Evolutionary conservation across 2,888 invertebrate genomes (phyloP), one percentile per base, ranked within the genome.

Genomic region (Odontocerum albicorne): DNA sequence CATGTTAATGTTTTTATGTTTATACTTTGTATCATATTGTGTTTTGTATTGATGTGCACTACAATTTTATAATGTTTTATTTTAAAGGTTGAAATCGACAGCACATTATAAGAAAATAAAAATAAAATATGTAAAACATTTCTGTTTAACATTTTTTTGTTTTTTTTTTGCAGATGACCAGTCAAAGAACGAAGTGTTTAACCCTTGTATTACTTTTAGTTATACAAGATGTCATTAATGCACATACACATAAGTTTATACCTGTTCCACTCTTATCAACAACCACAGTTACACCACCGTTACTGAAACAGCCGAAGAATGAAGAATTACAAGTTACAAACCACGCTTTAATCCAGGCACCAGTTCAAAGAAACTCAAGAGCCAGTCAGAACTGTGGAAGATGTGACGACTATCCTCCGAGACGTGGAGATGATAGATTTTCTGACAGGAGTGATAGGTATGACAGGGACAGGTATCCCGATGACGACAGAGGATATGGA

Each of bases 321-420:
- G 52, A 52, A 15, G 40, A 39, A 6, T 33, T 59, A 19, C 54
- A 49, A 38, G 21, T 57, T 8, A 36, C 52, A 4, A 44, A 53
- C 20, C 58, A 60, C 27, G 60, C 51, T 2, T 40, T 13, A 32
- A 45, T 36, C 7, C 54, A 50, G 21, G 46, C 56, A 3, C 16
- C 57, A 7, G 49, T 57, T 4, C 52, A 55, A 19, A 57, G 60
- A 43, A 60, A 55, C 44, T 60, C 60, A 3, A 33, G 60, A 13
- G 45, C 59, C 12, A 59, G 56, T 31, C 42, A 39, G 10, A 46
- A 58, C 31, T 57, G 57, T 31, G 53, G 56, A n/a, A 46, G 57
- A 33, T 60, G 60, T 27, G 60, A 60, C 20, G 60, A 60, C 20
- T 57, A 36, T 31, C 57, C 60, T 4, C 52, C 55, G 22, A 50